Evolutionary conservation across 2,888 invertebrate species (phyloP).

Genomic region (Abrostola tripartita): DNA sequence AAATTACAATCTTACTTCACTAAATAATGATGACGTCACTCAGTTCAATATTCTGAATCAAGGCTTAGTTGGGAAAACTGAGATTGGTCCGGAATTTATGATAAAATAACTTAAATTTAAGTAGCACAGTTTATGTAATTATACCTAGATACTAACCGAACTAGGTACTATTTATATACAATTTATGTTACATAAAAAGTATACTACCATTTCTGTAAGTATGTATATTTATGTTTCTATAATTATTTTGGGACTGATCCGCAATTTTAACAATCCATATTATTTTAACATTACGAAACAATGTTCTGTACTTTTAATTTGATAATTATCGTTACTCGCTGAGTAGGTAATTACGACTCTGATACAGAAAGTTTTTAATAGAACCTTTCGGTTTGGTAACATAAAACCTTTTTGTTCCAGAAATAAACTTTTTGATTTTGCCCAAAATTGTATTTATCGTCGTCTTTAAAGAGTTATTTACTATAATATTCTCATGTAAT

Average conservation of each 20-base stretch:
- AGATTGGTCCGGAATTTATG: slow-evolving; percentile 10
- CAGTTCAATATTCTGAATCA: slow-evolving; percentile 4
- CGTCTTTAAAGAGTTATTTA: slow-evolving; percentile 70
- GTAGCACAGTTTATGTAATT: no score
- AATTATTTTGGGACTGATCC: no score
- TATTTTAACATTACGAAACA: no score
- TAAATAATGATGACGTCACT: slow-evolving; percentile 45
- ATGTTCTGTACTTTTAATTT: background rate
- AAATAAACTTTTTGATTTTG: slow-evolving; percentile 28
- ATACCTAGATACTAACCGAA: no score
- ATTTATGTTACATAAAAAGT: no score
- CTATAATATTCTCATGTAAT: slow-evolving; percentile 78
- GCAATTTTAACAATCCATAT: no score
- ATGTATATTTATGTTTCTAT: no score
- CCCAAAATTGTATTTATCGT: slow-evolving; percentile 51
- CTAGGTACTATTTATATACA: no score
- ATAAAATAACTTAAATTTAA: background rate
- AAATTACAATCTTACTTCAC: slow-evolving; percentile 51
- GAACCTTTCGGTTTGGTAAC: background rate
- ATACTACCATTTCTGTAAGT: no score
- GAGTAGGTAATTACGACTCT: background rate
- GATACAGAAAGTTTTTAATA: background rate
- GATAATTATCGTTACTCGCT: background rate
- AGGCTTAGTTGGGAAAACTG: slow-evolving; percentile 6
- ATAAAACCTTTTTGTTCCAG: slow-evolving; percentile 1